Conservation (phyloP, 23 tunicate species). For the Ciona savignyi region DNA sequence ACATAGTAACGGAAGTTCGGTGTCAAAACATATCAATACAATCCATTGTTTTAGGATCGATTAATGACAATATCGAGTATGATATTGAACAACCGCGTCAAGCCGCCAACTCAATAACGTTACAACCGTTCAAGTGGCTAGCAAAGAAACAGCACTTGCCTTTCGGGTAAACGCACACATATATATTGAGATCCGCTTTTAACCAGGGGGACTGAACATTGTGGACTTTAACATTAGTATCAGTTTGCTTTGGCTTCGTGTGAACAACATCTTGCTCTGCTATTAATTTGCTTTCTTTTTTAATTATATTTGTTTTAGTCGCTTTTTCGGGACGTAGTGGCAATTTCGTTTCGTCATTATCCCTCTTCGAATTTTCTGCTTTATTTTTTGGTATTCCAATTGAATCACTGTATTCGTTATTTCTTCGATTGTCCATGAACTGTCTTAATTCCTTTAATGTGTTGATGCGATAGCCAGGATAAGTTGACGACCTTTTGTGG, state of each 20-base stretch:
- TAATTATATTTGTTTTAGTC: background rate
- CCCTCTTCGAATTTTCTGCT: background rate
- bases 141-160: background rate
- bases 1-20: background rate
- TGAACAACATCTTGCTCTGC: background rate
- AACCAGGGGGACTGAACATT: conserved; percentile 8
- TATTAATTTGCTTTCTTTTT: background rate
- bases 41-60: background rate
- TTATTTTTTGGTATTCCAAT: background rate
- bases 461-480: conserved; percentile 6
- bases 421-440: background rate
- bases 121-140: background rate
- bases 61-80: background rate
- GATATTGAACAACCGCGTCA: background rate
- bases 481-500: background rate
- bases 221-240: background rate
- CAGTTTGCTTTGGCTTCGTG: background rate
- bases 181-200: conserved; percentile 13
- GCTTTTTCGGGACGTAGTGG: background rate
- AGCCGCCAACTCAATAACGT: background rate
- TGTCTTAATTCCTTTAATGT: conserved; percentile 5
- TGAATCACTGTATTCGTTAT: background rate
- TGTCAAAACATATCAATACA: background rate
- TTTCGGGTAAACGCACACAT: conserved; percentile 13
- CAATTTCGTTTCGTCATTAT: too few species aligned